A percentile compares a stretch with the other conserved stretches of the same genome.
Conservation (phyloP, 2,888 invertebrate genomes). For the Drosophila monieri region DNA sequence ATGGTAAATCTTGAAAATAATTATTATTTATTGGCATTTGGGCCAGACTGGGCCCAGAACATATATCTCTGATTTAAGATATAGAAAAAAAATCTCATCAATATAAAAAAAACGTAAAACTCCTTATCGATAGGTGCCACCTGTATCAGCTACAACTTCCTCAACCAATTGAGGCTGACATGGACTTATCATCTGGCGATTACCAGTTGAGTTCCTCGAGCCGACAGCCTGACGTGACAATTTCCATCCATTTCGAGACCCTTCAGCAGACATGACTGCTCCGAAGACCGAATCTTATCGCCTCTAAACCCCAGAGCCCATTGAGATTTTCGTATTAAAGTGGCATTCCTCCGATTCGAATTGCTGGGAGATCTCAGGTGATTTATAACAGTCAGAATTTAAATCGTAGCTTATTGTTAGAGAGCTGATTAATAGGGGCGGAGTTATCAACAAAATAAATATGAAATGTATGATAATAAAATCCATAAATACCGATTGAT, state of each 20-base stretch:
- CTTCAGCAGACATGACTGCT: conserved; percentile 34
- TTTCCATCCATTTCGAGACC: conserved; percentile 35
- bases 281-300: conserved; percentile 27
- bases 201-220: conserved; percentile 30
- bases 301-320: conserved; percentile 13
- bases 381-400: conserved; percentile 9
- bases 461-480: too few species aligned
- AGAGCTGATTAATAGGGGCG: too few species aligned
- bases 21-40: background rate
- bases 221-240: conserved; percentile 40
- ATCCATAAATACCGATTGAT: conserved; percentile 7
- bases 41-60: background rate
- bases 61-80: conserved; percentile 16
- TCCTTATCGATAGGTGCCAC: conserved; percentile 36
- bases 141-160: conserved; percentile 42
- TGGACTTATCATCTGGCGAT: conserved; percentile 35
- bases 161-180: conserved; percentile 35
- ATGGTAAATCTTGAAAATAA: background rate
- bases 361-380: conserved; percentile 20
- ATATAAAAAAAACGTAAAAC: background rate
- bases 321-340: conserved; percentile 29
- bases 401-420: background rate
- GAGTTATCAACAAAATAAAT: too few species aligned
- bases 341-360: conserved; percentile 16
- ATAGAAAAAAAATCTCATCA: conserved; percentile 11